Base-by-base conservation (phyloP, 2,888 invertebrate species). In the Pogonocherus hispidulus region DNA sequence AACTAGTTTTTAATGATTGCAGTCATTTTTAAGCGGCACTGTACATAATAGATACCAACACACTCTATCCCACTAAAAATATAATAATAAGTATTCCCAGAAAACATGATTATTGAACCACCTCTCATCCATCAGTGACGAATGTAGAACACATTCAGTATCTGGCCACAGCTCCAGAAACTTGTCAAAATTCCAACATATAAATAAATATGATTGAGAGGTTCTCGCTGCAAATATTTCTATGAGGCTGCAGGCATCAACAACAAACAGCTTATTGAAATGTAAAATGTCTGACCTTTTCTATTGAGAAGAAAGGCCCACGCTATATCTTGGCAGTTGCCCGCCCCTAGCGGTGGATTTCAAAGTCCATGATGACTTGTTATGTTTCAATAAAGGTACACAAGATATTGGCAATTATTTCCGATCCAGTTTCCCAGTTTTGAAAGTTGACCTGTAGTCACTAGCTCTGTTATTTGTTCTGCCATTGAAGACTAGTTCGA, bases 201-300 rank as follows among this genome's bases (percentile, higher is more conserved):
- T 51, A 62, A 62, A 47, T 63, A 65, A 27, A 55, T 52, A 75
- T 77, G 76, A 77, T 75, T 72, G 76, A 77, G 72, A 77, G 75
- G 73, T 72, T 74, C 69, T 60, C 55, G 62, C 59, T 71, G 67
- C 71, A 74, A 74, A 76, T 76, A 72, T 74, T 73, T 72, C 70
- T 44, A 63, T 70, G 67, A 63, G 63, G 57, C 72, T 66, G 70
- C 69, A 68, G 73, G 69, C 74, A 73, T 27, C 52, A 71, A 76
- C 74, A 75, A 75, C 75, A 72, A 76, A 74, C 73, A 72, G 60
- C 67, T 70, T 75, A 76, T 76, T 74, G 76, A 76, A 76, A 76
- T 73, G 73, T 76, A 63, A 71, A 69, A 69, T 60, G 66, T 62
- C 64, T 51, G 62, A 64, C 72, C 69, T 75, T 68, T 72, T 74